phyloP scores from a whole-genome alignment of 1,140 invertebrate species.

The Lineus longissimus region DNA sequence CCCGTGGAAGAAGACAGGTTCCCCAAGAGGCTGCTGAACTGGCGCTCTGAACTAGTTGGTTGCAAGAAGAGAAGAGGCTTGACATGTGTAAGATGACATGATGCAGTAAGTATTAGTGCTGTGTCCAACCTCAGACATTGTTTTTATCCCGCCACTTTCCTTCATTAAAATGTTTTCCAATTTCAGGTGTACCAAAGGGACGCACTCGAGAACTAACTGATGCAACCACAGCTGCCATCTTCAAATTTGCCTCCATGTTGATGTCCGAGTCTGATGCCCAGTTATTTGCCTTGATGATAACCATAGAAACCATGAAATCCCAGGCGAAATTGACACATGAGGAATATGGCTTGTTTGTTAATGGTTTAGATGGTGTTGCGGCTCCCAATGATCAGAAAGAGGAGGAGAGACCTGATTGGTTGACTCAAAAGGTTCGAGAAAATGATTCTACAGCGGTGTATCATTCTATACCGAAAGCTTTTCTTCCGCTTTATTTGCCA shows the following conservation, averaged over 20 bases:
- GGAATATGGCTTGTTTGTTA: conserved; percentile 47
- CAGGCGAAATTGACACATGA: conserved; percentile 33
- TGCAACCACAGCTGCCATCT: conserved; percentile 37
- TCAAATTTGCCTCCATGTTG: conserved; percentile 40
- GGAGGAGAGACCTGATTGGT: conserved; percentile 43
- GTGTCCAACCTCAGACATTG: too few relatives aligned
- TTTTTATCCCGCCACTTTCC: too few relatives aligned
- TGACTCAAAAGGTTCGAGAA: conserved; percentile 31
- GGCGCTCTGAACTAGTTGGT: too few relatives aligned
- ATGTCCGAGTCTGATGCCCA: conserved; percentile 49
- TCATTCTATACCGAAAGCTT: background rate
- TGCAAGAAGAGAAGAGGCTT: too few relatives aligned
- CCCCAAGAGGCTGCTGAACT: too few relatives aligned
- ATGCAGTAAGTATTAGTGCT: too few relatives aligned
- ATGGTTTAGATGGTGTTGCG: conserved; percentile 40
- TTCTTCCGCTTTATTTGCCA: background rate
- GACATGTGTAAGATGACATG: too few relatives aligned
- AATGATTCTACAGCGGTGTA: background rate
- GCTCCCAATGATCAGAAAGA: conserved; percentile 26
- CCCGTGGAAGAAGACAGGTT: background rate
- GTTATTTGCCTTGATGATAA: conserved; percentile 39
- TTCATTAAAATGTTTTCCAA: too few relatives aligned
- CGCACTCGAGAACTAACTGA: conserved; percentile 47
- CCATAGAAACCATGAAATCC: conserved; percentile 41
- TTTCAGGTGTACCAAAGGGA: conserved; percentile 40